Percentiles rank a stretch among this genome's conserved stretches.
Evolutionary conservation across 2,797 vertebrate genomes (phyloP).

Genomic region (Aulostomus chinensis): DNA sequence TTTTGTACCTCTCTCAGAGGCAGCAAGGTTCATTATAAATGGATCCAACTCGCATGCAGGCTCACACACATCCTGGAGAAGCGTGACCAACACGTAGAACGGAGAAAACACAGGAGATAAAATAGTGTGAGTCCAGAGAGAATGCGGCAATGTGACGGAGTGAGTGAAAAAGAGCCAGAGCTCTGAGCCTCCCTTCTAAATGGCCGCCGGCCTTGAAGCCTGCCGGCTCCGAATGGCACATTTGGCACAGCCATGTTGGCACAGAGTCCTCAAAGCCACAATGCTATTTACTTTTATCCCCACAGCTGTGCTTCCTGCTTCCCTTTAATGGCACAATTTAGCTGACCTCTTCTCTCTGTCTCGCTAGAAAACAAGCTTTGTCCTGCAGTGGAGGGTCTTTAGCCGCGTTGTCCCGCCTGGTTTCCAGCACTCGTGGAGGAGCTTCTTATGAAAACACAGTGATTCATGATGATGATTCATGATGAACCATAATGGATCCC

Average conservation of each 20-base stretch:
- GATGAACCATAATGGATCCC: conserved; percentile 24
- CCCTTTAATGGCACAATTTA: conserved; percentile 24
- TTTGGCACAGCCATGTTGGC: conserved; percentile 55
- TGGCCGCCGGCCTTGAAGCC: conserved; percentile 63
- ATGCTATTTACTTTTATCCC: conserved; percentile 30
- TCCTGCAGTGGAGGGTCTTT: conserved; percentile 3
- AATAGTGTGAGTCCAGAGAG: conserved; percentile 11
- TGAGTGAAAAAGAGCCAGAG: conserved; percentile 59
- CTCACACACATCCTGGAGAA: conserved; percentile 8
- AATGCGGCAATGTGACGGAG: conserved; percentile 30
- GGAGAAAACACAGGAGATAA: conserved; percentile 27
- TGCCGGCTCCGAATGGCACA: conserved; percentile 52
- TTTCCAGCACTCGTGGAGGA: conserved; percentile 11
- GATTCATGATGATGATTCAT: conserved; percentile 38
- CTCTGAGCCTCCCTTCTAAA: conserved; percentile 35
- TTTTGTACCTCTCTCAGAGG: conserved; percentile 22
- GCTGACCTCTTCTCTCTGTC: conserved; percentile 17
- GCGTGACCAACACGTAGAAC: conserved; percentile 21
- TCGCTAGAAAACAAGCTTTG: background rate
- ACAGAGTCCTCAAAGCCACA: conserved; percentile 36
- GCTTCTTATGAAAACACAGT: conserved; percentile 13
- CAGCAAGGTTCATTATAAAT: conserved; percentile 19
- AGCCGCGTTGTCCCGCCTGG: background rate
- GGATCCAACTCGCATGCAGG: background rate
- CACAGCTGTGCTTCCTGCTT: conserved; percentile 27